Base-by-base conservation (phyloP, 2,797 vertebrate genomes). In the Tarsius wallacei region DNA sequence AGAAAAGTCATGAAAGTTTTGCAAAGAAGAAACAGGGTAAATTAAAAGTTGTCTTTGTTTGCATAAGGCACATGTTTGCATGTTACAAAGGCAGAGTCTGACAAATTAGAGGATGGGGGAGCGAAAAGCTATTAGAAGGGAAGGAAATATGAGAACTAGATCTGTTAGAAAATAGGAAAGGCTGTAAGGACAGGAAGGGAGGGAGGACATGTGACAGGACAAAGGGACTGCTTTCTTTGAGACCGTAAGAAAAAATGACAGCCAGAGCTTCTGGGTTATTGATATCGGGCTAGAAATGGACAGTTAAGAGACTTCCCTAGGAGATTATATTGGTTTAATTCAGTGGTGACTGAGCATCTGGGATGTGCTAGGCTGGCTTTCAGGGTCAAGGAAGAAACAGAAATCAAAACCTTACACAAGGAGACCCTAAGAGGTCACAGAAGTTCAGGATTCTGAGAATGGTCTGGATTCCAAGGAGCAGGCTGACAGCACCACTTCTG, bases 381-480 rank as follows among this genome's bases (percentile, higher is more conserved):
- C 4, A 19, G 22, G 14, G 15, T 71, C 36, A 36, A 14, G 61
- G 47, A 49, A 89, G 93, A 12, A 63, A 63, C 36, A 49, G 13
- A 51, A 31, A 0, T 57, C 74, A 63, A 61, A 57, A 14, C 7
- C 26, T 93, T 77, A 7, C 33, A 21, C 3, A 9, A 11, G 51
- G 55, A 61, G 78, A 77, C 78, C n/a, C 47, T 47, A 31, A 4
- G 66, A 91, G 70, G 84, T 91, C 80, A 83, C 31, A 5, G 26
- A 57, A 57, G 63, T 51, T 88, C 61, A 73, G 61, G 73, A 26
- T 64, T 81, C 47, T 2, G 33, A 49, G 63, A 63, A 55, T 5
- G 42, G 31, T 19, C 55, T 70, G 86, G 74, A 47, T 85, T 85
- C 81, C 33, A 71, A 88, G 53, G 47, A 61, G 53, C 83, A n/a